Base-by-base conservation (phyloP, 2,797 vertebrate species). In the Xiphophorus birchmanni region DNA sequence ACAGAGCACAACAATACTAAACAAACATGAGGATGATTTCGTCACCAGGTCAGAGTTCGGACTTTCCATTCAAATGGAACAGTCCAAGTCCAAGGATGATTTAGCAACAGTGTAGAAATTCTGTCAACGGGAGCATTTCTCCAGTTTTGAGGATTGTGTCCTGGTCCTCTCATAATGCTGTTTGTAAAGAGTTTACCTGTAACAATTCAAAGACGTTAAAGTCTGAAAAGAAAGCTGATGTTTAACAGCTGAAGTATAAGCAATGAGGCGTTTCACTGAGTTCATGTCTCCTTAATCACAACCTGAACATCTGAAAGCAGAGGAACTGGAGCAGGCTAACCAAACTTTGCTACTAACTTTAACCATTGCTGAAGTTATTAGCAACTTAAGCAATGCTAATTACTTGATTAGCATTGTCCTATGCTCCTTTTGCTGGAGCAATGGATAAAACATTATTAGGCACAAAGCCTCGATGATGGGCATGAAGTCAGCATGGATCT, bases 271-370 rank as follows among this genome's bases (percentile, higher is more conserved):
- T 69, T 23, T 32, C 29, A 37, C 60, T 37, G 74, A 78, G 11
- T 10, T 69, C 8, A 67, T 40, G 17, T 45, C 13, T 40, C 26
- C 18, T 54, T 63, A 65, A 18, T 37, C 44, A 48, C 1, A 40
- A 45, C 26, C 9, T 73, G 18, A 54, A 77, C 65, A 71, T 73
- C 74, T 71, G 37, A 80, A 72, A 32, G 17, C n/a, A 45, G 15
- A 26, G 17, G 26, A 72, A 4, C 32, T 2, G 48, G 2, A 58
- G 15, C 23, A 9, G 17, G 5, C 29, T 17, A 80, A 81, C 74
- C 48, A 1, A 29, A 69, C 56, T 56, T 58, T 63, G 45, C 29
- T 71, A 63, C 7, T 67, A 32, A 37, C 58, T 35, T 45, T 75
- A 67, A 67, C 45, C 50, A 32, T 23, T 79, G 44, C 8, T 29